Percentiles rank a stretch among this genome's conserved stretches.
phyloP scores from a whole-genome alignment of 1,140 invertebrate species.

The Dryas iulia region DNA sequence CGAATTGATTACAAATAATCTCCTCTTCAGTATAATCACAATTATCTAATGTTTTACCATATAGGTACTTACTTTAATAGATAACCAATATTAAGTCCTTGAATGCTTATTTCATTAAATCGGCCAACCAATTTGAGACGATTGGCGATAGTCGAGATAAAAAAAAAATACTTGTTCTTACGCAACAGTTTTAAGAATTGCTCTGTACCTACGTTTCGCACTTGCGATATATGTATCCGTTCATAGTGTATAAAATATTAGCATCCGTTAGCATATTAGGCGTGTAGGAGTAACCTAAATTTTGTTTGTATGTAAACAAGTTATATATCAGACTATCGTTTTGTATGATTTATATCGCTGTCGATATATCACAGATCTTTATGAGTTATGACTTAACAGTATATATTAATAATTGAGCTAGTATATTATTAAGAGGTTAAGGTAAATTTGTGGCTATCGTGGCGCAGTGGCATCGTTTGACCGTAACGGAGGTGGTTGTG shows the following conservation, averaged over 20 bases:
- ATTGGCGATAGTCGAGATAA: neutral
- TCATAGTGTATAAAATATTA: slow-evolving; percentile 41
- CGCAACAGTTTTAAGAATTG: slow-evolving; percentile 17
- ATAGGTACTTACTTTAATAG: too few species aligned
- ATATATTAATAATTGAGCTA: too few species aligned
- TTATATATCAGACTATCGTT: slow-evolving; percentile 1
- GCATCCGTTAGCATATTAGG: slow-evolving; percentile 44
- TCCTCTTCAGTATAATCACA: too few species aligned
- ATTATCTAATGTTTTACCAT: too few species aligned
- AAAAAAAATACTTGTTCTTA: slow-evolving; percentile 14
- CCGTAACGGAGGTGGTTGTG: too few species aligned
- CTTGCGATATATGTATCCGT: slow-evolving; percentile 38
- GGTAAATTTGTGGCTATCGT: too few species aligned
- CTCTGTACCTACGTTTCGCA: slow-evolving; percentile 26
- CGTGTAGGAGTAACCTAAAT: slow-evolving; percentile 54
- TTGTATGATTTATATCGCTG: slow-evolving; percentile 4
- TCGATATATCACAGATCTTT: neutral
- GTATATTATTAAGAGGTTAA: too few species aligned
- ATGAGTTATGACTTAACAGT: neutral
- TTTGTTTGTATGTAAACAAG: slow-evolving; percentile 17
- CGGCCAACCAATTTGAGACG: neutral
- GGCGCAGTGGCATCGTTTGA: too few species aligned
- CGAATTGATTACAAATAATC: too few species aligned
- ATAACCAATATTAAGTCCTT: neutral
- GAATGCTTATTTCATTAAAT: neutral